A percentile compares a stretch with the other conserved stretches of the same genome.
phyloP scores from a whole-genome alignment of 2,113 vertebrate species.

The Ahaetulla prasina region DNA sequence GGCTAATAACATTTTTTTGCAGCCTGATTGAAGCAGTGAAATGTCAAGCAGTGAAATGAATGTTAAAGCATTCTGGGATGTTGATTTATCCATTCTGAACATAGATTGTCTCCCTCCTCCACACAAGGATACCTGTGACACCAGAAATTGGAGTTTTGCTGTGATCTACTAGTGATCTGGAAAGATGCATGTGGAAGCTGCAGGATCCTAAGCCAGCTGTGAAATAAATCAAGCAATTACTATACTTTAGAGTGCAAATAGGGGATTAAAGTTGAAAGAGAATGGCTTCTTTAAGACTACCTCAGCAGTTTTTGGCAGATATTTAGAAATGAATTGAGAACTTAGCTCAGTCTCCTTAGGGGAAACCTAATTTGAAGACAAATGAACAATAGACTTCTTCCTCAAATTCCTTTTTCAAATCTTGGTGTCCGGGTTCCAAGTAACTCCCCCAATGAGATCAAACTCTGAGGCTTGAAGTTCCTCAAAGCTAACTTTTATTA shows the following conservation, averaged over 20 bases:
- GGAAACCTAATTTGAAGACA: background rate
- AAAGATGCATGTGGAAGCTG: background rate
- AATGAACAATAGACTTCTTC: background rate
- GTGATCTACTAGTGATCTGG: background rate
- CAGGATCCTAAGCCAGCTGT: background rate
- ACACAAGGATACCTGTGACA: background rate
- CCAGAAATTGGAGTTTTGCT: background rate
- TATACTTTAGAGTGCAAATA: background rate
- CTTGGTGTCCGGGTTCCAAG: no score
- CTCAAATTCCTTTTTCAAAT: background rate
- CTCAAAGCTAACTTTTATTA: no score
- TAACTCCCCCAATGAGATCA: no score
- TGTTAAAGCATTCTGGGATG: background rate
- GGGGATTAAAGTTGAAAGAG: background rate
- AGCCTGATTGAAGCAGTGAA: background rate
- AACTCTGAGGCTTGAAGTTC: no score
- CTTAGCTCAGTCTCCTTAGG: background rate
- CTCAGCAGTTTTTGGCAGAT: background rate
- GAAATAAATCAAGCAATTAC: background rate
- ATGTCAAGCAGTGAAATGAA: background rate
- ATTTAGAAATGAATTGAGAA: background rate
- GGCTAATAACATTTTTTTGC: background rate
- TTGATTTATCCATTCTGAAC: background rate
- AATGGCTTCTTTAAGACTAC: background rate
- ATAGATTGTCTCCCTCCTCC: background rate